Evolutionary conservation across 2,797 vertebrate species (phyloP), one percentile per base, ranked within the genome.

Genomic region (Sebastes alutus): DNA sequence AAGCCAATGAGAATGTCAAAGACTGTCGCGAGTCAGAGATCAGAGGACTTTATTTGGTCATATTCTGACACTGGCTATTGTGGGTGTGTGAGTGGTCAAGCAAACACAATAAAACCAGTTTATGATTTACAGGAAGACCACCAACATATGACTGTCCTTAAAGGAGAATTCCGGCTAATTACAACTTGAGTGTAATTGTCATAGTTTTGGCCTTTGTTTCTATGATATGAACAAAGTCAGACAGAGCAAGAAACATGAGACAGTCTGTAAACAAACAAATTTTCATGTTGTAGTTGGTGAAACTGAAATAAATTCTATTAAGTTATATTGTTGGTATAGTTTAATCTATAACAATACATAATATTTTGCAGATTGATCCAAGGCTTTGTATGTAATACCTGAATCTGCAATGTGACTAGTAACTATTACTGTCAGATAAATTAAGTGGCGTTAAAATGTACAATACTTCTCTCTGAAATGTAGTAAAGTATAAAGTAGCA

Each of bases 31-130:
- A 80, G 60, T 77, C 72, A 72, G 23, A 55, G 56, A 78, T 72
- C 60, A 66, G 32, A 65, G 10, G 69, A 61, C 35, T 61, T 67
- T 56, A 74, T 83, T 68, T 83, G 69, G 67, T 75, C 54, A 65
- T 46, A 32, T 32, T 55, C 22, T 58, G 52, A 46, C 11, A 38
- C 71, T 20, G 32, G 18, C 20, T 25, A 6, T 54, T 30, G 56
- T 59, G 35, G 33, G 29, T 8, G 52, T 60, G 55, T 71, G 49
- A 69, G 64, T 27, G 25, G 35, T 82, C 32, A 71, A 30, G 35
- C 2, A 61, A 74, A 75, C 2, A 58, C 14, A 54, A 49, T 56
- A 25, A 65, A 71, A 33, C 9, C 3, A n/a, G 14, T 58, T 63
- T 22, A 23, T 33, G 6, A 20, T 59, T 67, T 33, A 64, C 38